Conservation (phyloP, 2,888 invertebrate genomes). For the Pyrrhopygopsis socrates region DNA sequence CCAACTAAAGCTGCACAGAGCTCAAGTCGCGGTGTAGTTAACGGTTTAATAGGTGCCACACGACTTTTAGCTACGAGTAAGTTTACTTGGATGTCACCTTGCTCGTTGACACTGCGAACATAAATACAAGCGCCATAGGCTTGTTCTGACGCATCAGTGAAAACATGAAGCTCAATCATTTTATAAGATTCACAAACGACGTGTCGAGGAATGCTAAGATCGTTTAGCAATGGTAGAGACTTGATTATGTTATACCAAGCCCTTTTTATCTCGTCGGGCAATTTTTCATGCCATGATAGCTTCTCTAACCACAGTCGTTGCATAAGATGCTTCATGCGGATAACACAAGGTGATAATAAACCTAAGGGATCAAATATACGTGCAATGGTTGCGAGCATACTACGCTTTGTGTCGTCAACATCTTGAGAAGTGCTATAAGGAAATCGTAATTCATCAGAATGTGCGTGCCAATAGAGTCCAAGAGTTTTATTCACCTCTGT, state of each 20-base stretch:
- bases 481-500: conserved; percentile 23
- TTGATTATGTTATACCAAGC: not conserved
- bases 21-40: conserved; percentile 60
- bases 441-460: not conserved
- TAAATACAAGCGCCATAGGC: conserved; percentile 47
- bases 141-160: conserved; percentile 29
- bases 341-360: conserved; percentile 77
- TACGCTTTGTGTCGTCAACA: conserved; percentile 66
- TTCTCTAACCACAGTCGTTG: conserved; percentile 81
- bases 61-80: conserved; percentile 32
- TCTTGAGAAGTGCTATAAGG: not conserved
- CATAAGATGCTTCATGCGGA: conserved; percentile 78
- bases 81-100: not conserved
- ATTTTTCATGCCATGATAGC: conserved; percentile 78
- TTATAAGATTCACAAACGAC: conserved; percentile 63
- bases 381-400: conserved; percentile 72
- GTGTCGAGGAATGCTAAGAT: conserved; percentile 70
- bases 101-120: conserved; percentile 31
- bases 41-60: conserved; percentile 34
- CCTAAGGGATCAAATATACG: conserved; percentile 83
- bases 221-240: conserved; percentile 1
- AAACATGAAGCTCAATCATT: conserved; percentile 44
- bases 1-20: conserved; percentile 52
- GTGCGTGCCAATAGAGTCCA: not conserved
- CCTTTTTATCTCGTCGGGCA: not conserved